Base-by-base conservation (phyloP, 2,797 vertebrate species). In the Bryconaethiops microstoma region DNA sequence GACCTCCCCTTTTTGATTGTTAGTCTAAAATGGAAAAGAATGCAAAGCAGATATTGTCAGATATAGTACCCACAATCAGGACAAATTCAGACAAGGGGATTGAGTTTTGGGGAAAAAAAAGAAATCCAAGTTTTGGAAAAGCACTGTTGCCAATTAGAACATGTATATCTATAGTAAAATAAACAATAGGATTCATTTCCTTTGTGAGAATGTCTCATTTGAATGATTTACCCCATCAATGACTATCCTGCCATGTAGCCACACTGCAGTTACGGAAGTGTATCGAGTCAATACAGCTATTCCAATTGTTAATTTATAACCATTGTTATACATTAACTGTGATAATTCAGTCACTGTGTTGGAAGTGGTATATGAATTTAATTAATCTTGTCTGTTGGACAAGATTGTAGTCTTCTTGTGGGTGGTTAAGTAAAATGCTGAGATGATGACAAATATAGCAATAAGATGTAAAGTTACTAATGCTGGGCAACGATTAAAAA, bases 101-200 rank as follows among this genome's bases (percentile, higher is more conserved):
- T 14, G 54, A 74, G n/a, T 42, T 73, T 2, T 76, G 82, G 59
- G 23, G 60, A 59, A 68, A 23, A 83, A 75, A 76, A 5, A 69
- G 69, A 79, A 23, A 79, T 57, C 70, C 48, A 62, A n/a, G n/a
- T 57, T 78, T 74, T 77, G 48, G 23, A 81, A 80, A 70, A 78
- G 80, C 45, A 54, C 75, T 84, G 80, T 86, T 80, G 85, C 83
- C 85, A 86, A 84, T 78, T 78, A 84, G 78, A 84, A 78, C 79
- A 73, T 86, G 85, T 84, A 84, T 82, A 86, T 82, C 78, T 76
- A 82, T 80, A 86, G 78, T 81, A 74, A 80, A 86, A 84, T 86
- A 82, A 82, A 84, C 55, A 70, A 76, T 78, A 84, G 78, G 83
- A 86, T 76, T 84, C 21, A 84, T 78, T 77, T 60, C 71, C 10